Conservation (phyloP, 2,888 invertebrate genomes). For the Hypercompe scribonia region DNA sequence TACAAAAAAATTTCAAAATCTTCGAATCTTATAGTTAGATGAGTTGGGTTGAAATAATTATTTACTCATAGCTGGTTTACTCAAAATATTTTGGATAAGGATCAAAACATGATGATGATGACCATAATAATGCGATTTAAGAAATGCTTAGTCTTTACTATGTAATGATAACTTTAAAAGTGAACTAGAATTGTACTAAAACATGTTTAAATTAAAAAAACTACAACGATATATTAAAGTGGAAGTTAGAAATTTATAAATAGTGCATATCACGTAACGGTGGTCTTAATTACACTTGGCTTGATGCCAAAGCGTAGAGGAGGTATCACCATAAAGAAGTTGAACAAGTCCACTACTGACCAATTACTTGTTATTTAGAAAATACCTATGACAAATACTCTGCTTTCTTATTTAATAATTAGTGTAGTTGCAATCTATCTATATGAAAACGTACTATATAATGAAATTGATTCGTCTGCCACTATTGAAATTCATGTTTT, state of each 20-base stretch:
- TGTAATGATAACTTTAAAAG: not conserved
- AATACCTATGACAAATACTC: not conserved
- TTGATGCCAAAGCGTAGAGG: constrained; percentile 4
- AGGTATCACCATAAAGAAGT: constrained; percentile 17
- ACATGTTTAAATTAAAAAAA: not conserved
- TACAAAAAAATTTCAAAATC: no score
- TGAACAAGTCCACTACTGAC: constrained; percentile 8
- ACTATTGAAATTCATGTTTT: no score
- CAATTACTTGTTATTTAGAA: not conserved
- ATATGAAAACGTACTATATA: not conserved
- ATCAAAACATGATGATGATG: not conserved
- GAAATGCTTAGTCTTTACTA: not conserved
- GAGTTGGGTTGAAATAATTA: no score
- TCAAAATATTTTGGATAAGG: no score
- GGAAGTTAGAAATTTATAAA: not conserved
- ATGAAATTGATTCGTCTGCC: not conserved
- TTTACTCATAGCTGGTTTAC: no score
- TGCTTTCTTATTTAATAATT: not conserved
- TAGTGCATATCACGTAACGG: constrained; percentile 12
- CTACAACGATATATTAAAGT: not conserved
- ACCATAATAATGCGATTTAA: no score
- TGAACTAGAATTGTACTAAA: not conserved
- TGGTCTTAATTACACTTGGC: constrained; percentile 17
- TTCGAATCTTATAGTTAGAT: no score
- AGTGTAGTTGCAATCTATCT: not conserved